Conservation (phyloP, 2,113 vertebrate genomes). For the Tursiops truncatus region DNA sequence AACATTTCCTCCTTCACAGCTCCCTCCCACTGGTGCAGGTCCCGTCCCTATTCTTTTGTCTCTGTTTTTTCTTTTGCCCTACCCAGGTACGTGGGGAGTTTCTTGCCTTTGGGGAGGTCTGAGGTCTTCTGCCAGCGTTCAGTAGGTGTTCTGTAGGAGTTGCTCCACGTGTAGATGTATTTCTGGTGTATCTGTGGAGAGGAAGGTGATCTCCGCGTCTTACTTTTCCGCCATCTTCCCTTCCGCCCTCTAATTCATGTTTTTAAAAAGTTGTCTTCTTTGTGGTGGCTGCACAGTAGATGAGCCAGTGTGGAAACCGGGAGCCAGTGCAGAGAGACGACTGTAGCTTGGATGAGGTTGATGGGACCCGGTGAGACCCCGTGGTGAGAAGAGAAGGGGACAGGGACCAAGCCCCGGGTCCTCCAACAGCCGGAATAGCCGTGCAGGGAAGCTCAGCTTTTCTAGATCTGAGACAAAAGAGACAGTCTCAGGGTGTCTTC, state of each 20-base stretch:
- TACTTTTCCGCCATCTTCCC: too few species aligned
- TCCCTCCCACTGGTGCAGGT: too few species aligned
- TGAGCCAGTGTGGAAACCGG: accelerated
- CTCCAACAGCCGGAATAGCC: background rate
- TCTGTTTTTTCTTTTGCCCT: too few species aligned
- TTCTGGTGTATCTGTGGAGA: too few species aligned
- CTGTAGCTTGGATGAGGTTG: background rate
- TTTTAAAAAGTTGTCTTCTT: background rate
- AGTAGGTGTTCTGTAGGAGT: too few species aligned
- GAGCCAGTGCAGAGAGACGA: background rate
- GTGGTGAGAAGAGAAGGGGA: background rate
- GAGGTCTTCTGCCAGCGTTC: too few species aligned
- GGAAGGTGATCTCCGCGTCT: too few species aligned
- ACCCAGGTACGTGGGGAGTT: too few species aligned
- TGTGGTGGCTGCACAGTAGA: background rate
- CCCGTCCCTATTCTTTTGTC: too few species aligned
- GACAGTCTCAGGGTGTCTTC: background rate
- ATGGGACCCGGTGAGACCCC: background rate
- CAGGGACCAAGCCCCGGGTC: background rate
- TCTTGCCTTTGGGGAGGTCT: too few species aligned
- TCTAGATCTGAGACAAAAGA: background rate
- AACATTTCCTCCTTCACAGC: too few species aligned
- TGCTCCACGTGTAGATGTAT: too few species aligned
- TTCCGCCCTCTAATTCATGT: background rate
- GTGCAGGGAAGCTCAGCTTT: background rate